These are phyloP conservation scores for Hemaris fuciformis DNA, from an alignment of 2,888 invertebrate species.

Conservation along the genomic window DNA sequence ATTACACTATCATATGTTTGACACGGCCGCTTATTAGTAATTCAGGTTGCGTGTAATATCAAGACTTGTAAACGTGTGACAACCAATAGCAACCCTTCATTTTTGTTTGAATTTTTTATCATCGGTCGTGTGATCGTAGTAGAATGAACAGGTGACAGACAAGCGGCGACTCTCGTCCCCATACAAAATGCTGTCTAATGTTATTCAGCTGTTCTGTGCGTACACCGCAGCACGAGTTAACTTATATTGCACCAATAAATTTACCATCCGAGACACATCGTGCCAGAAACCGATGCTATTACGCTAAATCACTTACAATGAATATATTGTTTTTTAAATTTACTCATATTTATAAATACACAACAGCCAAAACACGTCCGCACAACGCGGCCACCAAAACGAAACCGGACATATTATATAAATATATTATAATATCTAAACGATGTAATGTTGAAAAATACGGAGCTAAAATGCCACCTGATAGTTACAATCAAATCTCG, in stretches of 20 bases:
- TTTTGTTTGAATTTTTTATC: no score
- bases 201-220: no score
- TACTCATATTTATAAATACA: conserved; percentile 54
- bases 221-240: conserved; percentile 39
- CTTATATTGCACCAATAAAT: conserved; percentile 66
- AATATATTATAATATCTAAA: conserved; percentile 25
- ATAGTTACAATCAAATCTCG: conserved; percentile 39
- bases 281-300: conserved; percentile 51
- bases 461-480: conserved; percentile 35
- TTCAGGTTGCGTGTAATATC: no score
- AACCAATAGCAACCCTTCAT: no score
- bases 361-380: conserved; percentile 62
- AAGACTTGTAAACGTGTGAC: no score
- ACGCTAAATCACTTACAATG: conserved; percentile 44
- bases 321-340: conserved; percentile 27
- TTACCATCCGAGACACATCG: conserved; percentile 46
- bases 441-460: conserved; percentile 38
- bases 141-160: no score
- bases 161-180: no score
- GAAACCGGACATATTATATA: conserved; percentile 41
- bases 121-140: no score
- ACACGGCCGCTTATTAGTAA: no score
- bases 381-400: conserved; percentile 35
- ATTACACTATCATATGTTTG: no score
- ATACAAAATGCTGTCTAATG: no score